Percentiles rank a stretch among this genome's conserved stretches.
These are phyloP conservation scores for Candoia aspera DNA, from an alignment of 2,113 vertebrate species.

Conservation along the genomic window DNA sequence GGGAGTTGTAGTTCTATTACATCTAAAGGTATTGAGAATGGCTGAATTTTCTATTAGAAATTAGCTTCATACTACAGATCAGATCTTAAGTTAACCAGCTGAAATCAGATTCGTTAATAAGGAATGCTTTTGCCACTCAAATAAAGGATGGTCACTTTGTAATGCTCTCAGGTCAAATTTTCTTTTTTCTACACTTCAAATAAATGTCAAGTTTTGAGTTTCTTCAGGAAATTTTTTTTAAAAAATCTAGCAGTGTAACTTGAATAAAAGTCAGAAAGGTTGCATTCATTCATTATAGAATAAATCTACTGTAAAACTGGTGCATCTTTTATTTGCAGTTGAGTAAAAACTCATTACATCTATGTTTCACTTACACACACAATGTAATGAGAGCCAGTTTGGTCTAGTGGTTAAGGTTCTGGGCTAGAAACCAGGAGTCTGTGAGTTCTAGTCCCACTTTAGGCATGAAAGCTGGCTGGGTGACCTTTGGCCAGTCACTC, in stretches of 20 bases:
- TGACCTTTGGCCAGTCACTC: too few relatives aligned
- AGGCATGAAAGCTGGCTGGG: too few relatives aligned
- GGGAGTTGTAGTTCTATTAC: background rate
- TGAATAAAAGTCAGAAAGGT: background rate
- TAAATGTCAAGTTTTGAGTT: background rate
- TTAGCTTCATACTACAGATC: background rate
- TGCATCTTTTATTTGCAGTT: too few relatives aligned
- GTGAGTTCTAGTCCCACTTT: too few relatives aligned
- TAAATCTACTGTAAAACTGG: background rate
- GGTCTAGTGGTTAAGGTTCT: too few relatives aligned
- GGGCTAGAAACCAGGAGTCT: too few relatives aligned
- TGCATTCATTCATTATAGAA: background rate
- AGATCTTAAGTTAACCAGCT: background rate
- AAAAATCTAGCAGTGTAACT: background rate
- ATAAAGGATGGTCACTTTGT: background rate
- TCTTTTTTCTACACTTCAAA: background rate
- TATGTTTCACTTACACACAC: background rate
- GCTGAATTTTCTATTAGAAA: background rate
- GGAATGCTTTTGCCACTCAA: background rate
- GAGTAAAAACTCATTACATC: background rate
- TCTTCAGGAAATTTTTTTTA: background rate
- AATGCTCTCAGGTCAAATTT: background rate
- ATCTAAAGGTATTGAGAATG: background rate
- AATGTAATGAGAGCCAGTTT: too few relatives aligned
- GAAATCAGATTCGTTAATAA: background rate